Conservation (phyloP, 1,140 invertebrate genomes). For the Lasioglossum baleicum region DNA sequence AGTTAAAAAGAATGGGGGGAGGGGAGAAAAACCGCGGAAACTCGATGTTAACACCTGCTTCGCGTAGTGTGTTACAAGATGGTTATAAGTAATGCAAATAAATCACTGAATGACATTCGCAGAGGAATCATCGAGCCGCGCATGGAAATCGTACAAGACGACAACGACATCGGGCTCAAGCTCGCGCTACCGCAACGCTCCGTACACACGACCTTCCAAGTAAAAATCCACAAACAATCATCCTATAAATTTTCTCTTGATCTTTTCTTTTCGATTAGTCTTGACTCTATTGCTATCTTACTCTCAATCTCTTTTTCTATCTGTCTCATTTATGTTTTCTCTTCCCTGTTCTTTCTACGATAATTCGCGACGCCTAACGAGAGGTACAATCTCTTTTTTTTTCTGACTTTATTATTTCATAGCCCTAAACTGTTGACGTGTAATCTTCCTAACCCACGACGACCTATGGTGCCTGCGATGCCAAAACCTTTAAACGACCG, state of each 20-base stretch:
- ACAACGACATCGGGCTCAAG: slow-evolving; percentile 76
- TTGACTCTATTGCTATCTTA: not conserved
- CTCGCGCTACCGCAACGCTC: slow-evolving; percentile 77
- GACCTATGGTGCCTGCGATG: slow-evolving; percentile 45
- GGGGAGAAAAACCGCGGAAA: not conserved
- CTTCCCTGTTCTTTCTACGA: not conserved
- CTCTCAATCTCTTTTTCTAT: slow-evolving; percentile 4
- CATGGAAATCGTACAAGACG: slow-evolving; percentile 80
- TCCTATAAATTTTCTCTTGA: slow-evolving; percentile 14
- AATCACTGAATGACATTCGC: slow-evolving; percentile 77
- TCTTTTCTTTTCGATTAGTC: slow-evolving; percentile 7
- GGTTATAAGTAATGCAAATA: slow-evolving; percentile 64
- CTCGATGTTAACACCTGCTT: slow-evolving; percentile 2
- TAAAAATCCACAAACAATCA: slow-evolving; percentile 67
- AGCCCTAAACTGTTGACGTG: slow-evolving; percentile 51
- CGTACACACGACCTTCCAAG: slow-evolving; percentile 78
- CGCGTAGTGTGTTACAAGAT: slow-evolving; percentile 21
- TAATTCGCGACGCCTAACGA: not conserved
- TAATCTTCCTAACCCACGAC: slow-evolving; percentile 52
- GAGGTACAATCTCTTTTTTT: slow-evolving; percentile 3
- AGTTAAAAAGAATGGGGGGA: not conserved
- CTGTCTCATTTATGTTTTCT: not conserved
- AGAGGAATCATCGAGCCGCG: slow-evolving; percentile 78
- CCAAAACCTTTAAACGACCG: slow-evolving; percentile 52
- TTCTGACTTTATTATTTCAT: slow-evolving; percentile 56